Evolutionary conservation across 2,888 invertebrate genomes (phyloP).

Genomic region (Flexamia atlantica): DNA sequence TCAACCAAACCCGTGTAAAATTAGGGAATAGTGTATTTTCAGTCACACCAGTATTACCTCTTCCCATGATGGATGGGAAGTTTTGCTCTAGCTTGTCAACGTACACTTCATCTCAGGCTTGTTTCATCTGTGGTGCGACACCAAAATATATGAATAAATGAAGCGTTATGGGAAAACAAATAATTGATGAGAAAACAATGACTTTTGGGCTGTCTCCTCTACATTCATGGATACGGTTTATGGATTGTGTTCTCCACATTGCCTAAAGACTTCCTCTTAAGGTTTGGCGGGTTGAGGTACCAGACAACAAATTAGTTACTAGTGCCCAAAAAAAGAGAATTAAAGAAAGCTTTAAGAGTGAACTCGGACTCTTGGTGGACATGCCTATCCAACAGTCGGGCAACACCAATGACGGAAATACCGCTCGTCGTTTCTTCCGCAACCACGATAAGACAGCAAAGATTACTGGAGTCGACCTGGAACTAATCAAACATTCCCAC

Average conservation of each 20-base stretch:
- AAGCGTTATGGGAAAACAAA: not conserved
- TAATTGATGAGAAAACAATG: not conserved
- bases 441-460: not conserved
- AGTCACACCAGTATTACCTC: not conserved
- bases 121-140: slow-evolving; percentile 2
- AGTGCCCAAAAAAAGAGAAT: not conserved
- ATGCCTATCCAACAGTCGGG: not conserved
- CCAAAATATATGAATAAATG: not conserved
- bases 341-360: not conserved
- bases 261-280: not conserved
- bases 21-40: not conserved
- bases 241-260: not conserved
- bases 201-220: not conserved
- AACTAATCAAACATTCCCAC: not conserved
- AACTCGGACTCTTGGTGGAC: not conserved
- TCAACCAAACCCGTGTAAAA: not conserved
- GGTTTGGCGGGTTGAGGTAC: not conserved
- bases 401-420: slow-evolving; percentile 1
- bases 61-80: slow-evolving; percentile 28
- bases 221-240: not conserved
- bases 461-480: not conserved
- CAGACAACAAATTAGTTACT: not conserved
- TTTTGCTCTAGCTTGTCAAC: slow-evolving; percentile 2
- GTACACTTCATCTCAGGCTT: slow-evolving; percentile 10
- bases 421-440: not conserved